phyloP scores from a whole-genome alignment of 2,797 vertebrate species.

The Microcaecilia unicolor region DNA sequence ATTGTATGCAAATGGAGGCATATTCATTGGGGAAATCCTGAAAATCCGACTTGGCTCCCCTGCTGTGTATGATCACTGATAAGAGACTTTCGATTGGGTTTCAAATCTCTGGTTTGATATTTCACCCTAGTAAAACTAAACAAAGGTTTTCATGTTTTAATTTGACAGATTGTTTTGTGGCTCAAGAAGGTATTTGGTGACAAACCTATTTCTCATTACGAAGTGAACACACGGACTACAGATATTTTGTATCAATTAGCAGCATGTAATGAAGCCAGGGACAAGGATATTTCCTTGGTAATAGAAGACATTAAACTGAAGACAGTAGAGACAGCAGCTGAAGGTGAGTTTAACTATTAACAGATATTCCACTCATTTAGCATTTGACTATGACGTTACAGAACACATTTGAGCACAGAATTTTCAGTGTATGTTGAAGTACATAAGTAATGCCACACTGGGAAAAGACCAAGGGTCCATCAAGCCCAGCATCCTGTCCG shows the following conservation, averaged over 20 bases:
- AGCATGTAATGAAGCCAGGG: slow-evolving; percentile 45
- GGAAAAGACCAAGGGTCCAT: no score
- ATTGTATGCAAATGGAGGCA: no score
- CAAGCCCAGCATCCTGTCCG: no score
- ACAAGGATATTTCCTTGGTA: slow-evolving; percentile 54
- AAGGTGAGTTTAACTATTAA: slow-evolving; percentile 66
- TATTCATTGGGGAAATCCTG: no score
- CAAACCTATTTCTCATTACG: slow-evolving; percentile 50
- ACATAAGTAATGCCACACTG: no score
- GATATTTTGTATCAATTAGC: slow-evolving; percentile 60
- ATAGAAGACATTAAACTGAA: slow-evolving; percentile 60
- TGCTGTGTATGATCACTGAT: no score
- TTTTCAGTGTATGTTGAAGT: no score
- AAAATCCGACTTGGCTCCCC: no score
- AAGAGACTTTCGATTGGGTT: not conserved
- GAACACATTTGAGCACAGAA: no score
- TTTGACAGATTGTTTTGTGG: slow-evolving; percentile 66
- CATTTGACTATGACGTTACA: no score
- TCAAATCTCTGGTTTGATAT: accelerated
- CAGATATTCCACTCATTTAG: no score
- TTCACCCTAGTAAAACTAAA: not conserved
- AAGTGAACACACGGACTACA: slow-evolving; percentile 60
- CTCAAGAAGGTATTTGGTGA: slow-evolving; percentile 53
- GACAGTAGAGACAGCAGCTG: slow-evolving; percentile 55
- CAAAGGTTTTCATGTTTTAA: not conserved